Percentiles rank a stretch among this genome's conserved stretches.
These are phyloP conservation scores for Pithys albifrons DNA, from an alignment of 2,113 vertebrate species.

Conservation along the genomic window DNA sequence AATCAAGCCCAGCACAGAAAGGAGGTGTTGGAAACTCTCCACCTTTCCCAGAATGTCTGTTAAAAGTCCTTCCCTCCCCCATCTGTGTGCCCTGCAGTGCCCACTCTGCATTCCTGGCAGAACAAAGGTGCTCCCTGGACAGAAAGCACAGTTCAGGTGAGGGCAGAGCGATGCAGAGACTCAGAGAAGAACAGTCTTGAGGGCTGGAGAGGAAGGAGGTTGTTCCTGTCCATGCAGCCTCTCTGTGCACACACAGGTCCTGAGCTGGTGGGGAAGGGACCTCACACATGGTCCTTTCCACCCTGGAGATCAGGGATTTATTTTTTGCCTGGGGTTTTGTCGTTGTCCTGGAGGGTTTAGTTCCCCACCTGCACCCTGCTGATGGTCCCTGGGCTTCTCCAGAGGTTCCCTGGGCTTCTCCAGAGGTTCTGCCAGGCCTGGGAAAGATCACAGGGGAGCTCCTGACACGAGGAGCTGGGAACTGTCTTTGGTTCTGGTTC, in stretches of 20 bases:
- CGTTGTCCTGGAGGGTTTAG: not conserved
- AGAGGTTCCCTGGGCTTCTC: not conserved
- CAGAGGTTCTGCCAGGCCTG: not conserved
- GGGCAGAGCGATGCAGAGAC: not conserved
- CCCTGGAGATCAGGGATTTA: not conserved
- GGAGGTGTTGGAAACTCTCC: not conserved
- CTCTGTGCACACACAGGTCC: fast-evolving
- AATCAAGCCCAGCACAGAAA: not conserved
- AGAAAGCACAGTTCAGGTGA: not conserved
- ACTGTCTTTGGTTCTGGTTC: not conserved
- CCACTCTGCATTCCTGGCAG: not conserved
- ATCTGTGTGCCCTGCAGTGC: not conserved
- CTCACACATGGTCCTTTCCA: not conserved
- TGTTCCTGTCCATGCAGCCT: not conserved
- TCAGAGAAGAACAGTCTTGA: not conserved
- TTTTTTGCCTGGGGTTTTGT: not conserved
- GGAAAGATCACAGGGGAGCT: not conserved
- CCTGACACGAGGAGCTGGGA: fast-evolving
- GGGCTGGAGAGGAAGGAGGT: not conserved
- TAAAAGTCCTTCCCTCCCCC: not conserved
- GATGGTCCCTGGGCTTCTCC: not conserved
- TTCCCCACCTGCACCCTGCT: not conserved
- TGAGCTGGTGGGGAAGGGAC: not conserved
- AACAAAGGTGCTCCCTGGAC: not conserved
- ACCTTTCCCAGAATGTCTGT: not conserved